Base-by-base conservation (phyloP, 2,113 vertebrate genomes). In the Rafetus swinhoei region DNA sequence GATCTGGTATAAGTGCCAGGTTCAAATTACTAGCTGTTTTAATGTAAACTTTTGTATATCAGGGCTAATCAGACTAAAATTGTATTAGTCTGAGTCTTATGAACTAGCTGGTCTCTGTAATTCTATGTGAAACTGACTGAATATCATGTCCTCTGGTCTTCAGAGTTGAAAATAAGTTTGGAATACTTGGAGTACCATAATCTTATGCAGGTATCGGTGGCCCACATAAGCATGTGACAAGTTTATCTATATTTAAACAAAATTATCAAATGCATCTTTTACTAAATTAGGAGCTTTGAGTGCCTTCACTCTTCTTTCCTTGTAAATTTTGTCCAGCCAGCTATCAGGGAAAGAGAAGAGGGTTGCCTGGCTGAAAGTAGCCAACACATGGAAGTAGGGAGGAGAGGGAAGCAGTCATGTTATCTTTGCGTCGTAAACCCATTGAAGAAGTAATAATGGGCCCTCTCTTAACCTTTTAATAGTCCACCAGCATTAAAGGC, bases 401-500 rank as follows among this genome's bases (percentile, higher is more conserved):
- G 21, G 24, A 69, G 74, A 93, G 74, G 10, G 3, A 76, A 57
- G 12, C 77, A 90, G 54, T 54, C 69, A 80, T 83, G 55, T 91
- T 50, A 55, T 32, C 84, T 94, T 56, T 62, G 86, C 52, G 35
- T 81, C 57, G 25, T 91, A 65, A 79, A 32, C 29, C 77, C 45
- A 39, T 81, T 56, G 19, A 79, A 94, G 77, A 85, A 59, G 72
- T 92, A 88, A 94, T 92, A 45, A 45, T 80, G 39, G 18, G 93
- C 90, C 83, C 22, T 88, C 95, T 93, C 79, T 62, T 92, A 60
- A 54, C 15, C 81, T 80, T 93, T 87, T 95, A 93, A 85, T 82
- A 69, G 86, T 87, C 93, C 72, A 0, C 74, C 81, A 16, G 80
- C 87, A 92, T 93, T 95, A 92, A 94, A 86, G 82, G 50, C 82